Conservation (phyloP, 2,113 vertebrate genomes). For the Ceyx margarethae region DNA sequence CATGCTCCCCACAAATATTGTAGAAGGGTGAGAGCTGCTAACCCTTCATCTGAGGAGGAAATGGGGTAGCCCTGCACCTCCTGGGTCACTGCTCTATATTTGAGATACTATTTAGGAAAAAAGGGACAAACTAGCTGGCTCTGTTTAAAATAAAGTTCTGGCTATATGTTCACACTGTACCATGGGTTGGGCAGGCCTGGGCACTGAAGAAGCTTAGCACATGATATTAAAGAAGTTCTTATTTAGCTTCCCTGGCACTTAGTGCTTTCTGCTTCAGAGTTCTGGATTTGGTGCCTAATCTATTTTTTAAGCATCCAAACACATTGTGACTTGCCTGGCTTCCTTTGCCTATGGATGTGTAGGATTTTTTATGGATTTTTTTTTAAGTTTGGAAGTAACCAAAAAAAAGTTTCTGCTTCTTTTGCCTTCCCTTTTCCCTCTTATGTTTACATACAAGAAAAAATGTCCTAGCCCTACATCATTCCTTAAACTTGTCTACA, state of each 20-base stretch:
- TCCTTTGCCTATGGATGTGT: background rate
- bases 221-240: background rate
- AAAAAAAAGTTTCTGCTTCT: background rate
- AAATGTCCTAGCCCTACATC: background rate
- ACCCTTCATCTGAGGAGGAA: background rate
- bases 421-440: background rate
- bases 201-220: background rate
- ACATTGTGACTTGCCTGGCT: rapidly evolving
- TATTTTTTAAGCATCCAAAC: background rate
- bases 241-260: background rate
- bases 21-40: background rate
- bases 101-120: background rate
- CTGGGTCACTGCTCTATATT: rapidly evolving
- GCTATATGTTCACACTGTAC: background rate
- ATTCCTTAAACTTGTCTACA: background rate
- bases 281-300: background rate
- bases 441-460: background rate
- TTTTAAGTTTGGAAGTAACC: background rate
- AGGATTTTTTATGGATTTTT: background rate
- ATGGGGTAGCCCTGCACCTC: rapidly evolving
- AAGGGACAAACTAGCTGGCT: rapidly evolving
- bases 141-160: background rate
- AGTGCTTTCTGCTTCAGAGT: background rate
- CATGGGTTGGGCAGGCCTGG: background rate
- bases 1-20: rapidly evolving